These are phyloP conservation scores for Menidia beryllina DNA, from an alignment of 2,113 vertebrate species.

Conservation along the genomic window DNA sequence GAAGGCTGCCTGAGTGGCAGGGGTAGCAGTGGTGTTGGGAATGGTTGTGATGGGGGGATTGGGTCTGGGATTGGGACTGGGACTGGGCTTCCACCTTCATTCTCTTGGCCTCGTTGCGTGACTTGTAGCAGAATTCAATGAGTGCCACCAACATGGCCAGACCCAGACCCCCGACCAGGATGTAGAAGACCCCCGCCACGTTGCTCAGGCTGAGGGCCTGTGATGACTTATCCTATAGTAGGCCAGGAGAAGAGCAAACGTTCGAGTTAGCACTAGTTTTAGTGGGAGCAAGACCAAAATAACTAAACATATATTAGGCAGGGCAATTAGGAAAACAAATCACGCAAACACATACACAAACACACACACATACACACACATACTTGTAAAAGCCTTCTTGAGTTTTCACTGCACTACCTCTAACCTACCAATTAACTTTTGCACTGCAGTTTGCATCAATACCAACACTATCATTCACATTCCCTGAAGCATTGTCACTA, in stretches of 20 bases:
- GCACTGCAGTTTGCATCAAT: conserved; percentile 11
- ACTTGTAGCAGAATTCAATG: conserved; percentile 99
- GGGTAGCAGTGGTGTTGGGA: conserved; percentile 72
- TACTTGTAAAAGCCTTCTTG: not conserved
- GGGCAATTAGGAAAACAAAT: not conserved
- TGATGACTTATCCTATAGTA: conserved; percentile 93
- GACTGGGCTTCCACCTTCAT: conserved; percentile 98
- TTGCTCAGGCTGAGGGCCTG: conserved; percentile 99
- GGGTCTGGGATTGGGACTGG: conserved; percentile 81
- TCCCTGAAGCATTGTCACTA: not conserved
- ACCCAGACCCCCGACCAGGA: conserved; percentile 99
- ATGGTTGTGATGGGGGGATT: conserved; percentile 83
- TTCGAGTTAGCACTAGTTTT: conserved; percentile 50
- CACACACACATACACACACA: too few species aligned
- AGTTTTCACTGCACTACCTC: conserved; percentile 28
- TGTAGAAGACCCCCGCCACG: conserved; percentile 99
- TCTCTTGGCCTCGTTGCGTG: conserved; percentile 99
- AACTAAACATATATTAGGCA: conserved; percentile 21
- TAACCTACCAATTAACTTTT: conserved; percentile 3
- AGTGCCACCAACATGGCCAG: conserved; percentile 99
- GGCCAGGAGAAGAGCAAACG: conserved; percentile 57
- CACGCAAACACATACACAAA: too few species aligned
- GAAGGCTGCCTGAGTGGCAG: conserved; percentile 72
- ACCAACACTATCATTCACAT: conserved; percentile 5
- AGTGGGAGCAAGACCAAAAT: conserved; percentile 17